phyloP scores from a whole-genome alignment of 2,888 invertebrate genomes.

The Drosophila meridiana region DNA sequence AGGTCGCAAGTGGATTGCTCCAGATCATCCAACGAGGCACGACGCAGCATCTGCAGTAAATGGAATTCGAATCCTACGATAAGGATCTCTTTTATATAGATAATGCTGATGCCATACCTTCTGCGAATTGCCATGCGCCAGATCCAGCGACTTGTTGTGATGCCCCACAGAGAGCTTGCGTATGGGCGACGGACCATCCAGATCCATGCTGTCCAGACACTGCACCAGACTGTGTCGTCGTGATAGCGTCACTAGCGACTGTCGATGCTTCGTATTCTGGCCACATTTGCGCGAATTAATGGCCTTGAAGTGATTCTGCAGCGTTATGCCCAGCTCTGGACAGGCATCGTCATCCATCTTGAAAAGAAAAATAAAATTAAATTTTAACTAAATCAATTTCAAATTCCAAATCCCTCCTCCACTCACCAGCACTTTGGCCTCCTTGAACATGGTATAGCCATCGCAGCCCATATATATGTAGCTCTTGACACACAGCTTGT shows the following conservation, averaged over 20 bases:
- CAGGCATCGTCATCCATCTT: conserved; percentile 94
- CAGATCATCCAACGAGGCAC: conserved; percentile 92
- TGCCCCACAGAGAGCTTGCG: conserved; percentile 85
- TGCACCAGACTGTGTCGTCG: conserved; percentile 92
- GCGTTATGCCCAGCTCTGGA: conserved; percentile 92
- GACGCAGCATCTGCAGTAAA: conserved; percentile 87
- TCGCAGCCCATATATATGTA: conserved; percentile 93
- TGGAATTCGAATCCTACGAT: neutral
- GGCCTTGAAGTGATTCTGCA: conserved; percentile 96
- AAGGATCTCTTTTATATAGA: neutral
- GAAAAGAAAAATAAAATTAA: neutral
- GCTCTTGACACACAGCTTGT: conserved; percentile 92
- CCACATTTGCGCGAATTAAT: conserved; percentile 90
- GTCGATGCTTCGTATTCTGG: conserved; percentile 92
- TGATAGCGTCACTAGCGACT: conserved; percentile 93
- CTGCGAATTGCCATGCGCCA: conserved; percentile 80
- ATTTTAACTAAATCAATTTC: neutral
- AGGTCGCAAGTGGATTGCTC: conserved; percentile 93
- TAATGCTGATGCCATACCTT: conserved; percentile 63
- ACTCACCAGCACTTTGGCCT: conserved; percentile 90
- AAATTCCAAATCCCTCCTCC: no score
- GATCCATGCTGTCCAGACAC: conserved; percentile 89
- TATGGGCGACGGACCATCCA: conserved; percentile 90
- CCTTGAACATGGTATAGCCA: conserved; percentile 92
- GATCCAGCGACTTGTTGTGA: conserved; percentile 83